Evolutionary conservation across 2,797 vertebrate genomes (phyloP).

Genomic region (Anolis apletophallus): DNA sequence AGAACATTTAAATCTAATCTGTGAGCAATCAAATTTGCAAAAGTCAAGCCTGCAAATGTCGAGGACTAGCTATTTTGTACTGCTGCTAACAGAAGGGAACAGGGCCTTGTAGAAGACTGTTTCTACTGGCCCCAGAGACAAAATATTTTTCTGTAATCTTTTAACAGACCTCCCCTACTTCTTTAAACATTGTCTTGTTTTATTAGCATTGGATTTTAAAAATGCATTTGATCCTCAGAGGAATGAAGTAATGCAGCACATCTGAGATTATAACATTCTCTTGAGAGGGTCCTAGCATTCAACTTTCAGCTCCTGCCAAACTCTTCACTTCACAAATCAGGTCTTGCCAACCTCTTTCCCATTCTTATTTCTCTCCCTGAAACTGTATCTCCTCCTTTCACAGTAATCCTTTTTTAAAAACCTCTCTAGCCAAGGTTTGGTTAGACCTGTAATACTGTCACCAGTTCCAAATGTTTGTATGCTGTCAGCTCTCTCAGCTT

Average conservation of each 20-base stretch:
- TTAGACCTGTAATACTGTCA: constrained; percentile 7
- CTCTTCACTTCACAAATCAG: not conserved
- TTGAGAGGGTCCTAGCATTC: constrained; percentile 2
- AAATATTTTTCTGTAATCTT: not conserved
- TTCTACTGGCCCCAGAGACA: not conserved
- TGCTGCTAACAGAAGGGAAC: not conserved
- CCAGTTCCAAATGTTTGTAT: not conserved
- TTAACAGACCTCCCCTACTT: not conserved
- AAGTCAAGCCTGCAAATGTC: not conserved
- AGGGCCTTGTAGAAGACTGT: not conserved
- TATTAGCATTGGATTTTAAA: not conserved
- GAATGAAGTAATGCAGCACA: not conserved
- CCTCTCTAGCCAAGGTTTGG: not conserved
- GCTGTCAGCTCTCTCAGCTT: not conserved
- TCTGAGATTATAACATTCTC: not conserved
- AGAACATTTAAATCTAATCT: not conserved
- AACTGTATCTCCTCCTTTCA: constrained; percentile 8
- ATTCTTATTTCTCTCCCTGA: not conserved
- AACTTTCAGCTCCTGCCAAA: not conserved
- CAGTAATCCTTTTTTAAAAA: not conserved
- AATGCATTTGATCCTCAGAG: not conserved
- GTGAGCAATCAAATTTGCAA: not conserved
- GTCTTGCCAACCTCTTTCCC: not conserved
- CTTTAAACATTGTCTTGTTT: not conserved
- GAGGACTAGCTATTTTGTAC: not conserved